Conservation (phyloP, 2,797 vertebrate genomes). For the Manis javanica region DNA sequence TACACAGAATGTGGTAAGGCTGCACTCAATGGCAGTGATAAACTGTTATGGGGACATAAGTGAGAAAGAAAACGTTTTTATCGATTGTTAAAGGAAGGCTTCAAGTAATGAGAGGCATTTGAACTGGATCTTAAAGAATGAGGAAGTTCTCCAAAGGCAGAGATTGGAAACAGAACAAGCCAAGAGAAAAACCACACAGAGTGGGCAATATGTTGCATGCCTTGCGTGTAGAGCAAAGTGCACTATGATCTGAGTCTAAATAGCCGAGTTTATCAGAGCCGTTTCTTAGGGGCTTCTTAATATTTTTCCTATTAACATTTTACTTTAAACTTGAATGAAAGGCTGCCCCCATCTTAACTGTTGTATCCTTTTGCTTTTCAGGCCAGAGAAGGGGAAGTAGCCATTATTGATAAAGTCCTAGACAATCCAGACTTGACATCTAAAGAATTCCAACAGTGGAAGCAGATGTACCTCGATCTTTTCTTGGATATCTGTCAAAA, state of each 20-base stretch:
- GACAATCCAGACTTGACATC: conserved; percentile 96
- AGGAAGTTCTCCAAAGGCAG: conserved; percentile 38
- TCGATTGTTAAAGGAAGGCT: background rate
- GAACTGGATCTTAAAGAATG: conserved; percentile 29
- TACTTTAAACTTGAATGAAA: conserved; percentile 39
- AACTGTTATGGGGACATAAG: background rate
- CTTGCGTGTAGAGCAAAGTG: background rate
- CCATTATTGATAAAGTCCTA: conserved; percentile 97
- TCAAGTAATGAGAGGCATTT: conserved; percentile 54
- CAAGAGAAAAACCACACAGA: background rate
- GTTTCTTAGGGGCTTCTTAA: background rate
- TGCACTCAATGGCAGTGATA: background rate
- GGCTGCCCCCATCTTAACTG: conserved; percentile 28
- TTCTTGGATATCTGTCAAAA: conserved; percentile 92
- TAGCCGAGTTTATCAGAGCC: background rate
- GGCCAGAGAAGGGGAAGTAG: conserved; percentile 99
- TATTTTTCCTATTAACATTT: conserved; percentile 41
- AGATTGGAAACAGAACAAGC: background rate
- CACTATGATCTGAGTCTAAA: background rate
- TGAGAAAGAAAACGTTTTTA: conserved; percentile 8
- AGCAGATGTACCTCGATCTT: conserved; percentile 95
- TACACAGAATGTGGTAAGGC: background rate
- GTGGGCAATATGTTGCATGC: background rate
- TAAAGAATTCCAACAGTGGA: conserved; percentile 98
- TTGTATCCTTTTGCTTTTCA: conserved; percentile 88